phyloP scores from a whole-genome alignment of 2,113 vertebrate species.

The Petaurus breviceps region DNA sequence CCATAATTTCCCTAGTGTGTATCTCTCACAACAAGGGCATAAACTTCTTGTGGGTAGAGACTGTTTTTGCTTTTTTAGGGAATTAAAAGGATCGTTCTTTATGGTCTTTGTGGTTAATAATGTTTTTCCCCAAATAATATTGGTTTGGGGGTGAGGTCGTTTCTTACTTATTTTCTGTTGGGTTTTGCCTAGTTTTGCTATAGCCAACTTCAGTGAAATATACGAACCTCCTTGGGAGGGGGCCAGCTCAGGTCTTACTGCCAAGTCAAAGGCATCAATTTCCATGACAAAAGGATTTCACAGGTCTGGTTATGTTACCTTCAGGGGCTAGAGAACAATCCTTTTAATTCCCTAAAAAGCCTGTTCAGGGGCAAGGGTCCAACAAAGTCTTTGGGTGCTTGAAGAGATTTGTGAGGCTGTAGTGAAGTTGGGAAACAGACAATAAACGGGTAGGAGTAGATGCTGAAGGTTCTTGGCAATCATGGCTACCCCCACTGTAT shows the following conservation, averaged over 20 bases:
- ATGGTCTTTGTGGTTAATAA: background rate
- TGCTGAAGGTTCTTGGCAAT: no score
- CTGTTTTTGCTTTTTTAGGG: background rate
- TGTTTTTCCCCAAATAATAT: background rate
- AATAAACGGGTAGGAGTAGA: background rate
- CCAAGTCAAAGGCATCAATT: background rate
- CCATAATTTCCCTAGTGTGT: background rate
- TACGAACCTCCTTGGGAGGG: background rate
- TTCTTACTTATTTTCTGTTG: background rate
- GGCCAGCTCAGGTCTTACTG: background rate
- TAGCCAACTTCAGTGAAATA: background rate
- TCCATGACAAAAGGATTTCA: background rate
- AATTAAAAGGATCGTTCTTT: no score
- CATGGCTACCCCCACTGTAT: no score
- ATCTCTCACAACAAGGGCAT: background rate
- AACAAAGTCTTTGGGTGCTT: background rate
- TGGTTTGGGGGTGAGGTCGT: background rate
- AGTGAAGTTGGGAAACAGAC: background rate
- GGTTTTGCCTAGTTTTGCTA: background rate
- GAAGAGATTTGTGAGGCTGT: background rate
- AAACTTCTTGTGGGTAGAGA: background rate
- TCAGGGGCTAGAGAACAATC: background rate
- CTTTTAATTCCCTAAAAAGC: background rate
- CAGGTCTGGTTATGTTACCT: background rate
- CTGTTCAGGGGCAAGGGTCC: background rate